Evolutionary conservation across 2,888 invertebrate species (phyloP), one percentile per base, ranked within the genome.

Genomic region (Calliscelio sp.): DNA sequence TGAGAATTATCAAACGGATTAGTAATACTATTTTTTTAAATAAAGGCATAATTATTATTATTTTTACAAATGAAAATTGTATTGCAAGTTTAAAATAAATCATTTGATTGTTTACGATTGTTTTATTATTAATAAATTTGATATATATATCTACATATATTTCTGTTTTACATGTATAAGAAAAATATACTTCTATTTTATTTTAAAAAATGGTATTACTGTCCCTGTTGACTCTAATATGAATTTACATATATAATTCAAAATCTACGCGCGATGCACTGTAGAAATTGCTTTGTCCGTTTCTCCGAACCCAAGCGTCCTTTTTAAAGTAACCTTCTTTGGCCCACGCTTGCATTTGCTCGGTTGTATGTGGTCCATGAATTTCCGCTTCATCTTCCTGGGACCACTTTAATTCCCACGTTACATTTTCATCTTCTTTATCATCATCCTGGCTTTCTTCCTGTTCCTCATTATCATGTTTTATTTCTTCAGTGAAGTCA

Each of bases 341-440:
- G 0, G 96, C 95, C 98, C 98, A 98, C 78, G 96, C 95, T n/a
- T 96, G 94, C 99, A 99, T 99, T 94, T 98, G 97, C 79, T 95
- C 94, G 20, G 97, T 97, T 2, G 96, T 94, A 92, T 96, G 97
- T 0, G 99, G 99, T 0, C 99, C 99, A 87, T 97, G 95, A 59
- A 97, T 93, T 90, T 97, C 95, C 0, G 95, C 95, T 84, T 95
- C 95, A 57, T 96, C 95, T 75, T 95, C 94, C 89, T 97, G 96
- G 63, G 95, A 96, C 97, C 97, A 97, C 93, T 98, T 98, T 89
- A 97, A 97, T 92, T 98, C 98, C 99, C 99, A 99, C 93, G 94
- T 95, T 0, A 97, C 94, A 24, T 20, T 41, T 14, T 25, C 25
- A 25, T 61, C 51, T 10, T 22, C 28, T 6, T 28, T 32, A 24